Conservation (phyloP, 2,888 invertebrate genomes). For the Criorhina ranunculi region DNA sequence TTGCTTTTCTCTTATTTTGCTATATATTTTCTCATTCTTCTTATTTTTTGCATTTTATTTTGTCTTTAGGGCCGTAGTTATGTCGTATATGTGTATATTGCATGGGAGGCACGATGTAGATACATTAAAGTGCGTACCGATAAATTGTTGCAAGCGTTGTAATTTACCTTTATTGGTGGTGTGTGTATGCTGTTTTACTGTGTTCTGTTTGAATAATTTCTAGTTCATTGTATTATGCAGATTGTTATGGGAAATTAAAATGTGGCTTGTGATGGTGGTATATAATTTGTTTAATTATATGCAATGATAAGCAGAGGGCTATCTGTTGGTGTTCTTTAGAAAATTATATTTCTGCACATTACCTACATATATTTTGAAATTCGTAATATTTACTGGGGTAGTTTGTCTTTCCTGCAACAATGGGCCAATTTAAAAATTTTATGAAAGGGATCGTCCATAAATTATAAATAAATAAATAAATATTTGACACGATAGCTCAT, state of each 20-base stretch:
- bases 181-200: conserved; percentile 24
- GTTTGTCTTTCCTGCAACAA: too few species aligned
- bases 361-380: too few species aligned
- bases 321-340: too few species aligned
- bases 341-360: too few species aligned
- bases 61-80: conserved; percentile 31
- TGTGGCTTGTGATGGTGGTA: conserved; percentile 8
- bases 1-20: conserved; percentile 12
- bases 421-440: too few species aligned
- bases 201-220: conserved; percentile 68
- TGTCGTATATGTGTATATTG: conserved; percentile 25
- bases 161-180: conserved; percentile 61
- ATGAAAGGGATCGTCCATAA: too few species aligned
- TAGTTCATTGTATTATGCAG: conserved; percentile 70
- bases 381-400: too few species aligned
- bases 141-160: conserved; percentile 73
- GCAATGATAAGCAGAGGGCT: too few species aligned
- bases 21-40: conserved; percentile 18
- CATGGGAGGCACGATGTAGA: conserved; percentile 41
- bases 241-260: conserved; percentile 53
- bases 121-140: conserved; percentile 67
- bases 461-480: too few species aligned
- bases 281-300: not conserved
- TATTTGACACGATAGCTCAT: too few species aligned
- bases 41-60: conserved; percentile 46